A percentile compares a stretch with the other conserved stretches of the same genome.
Conservation (phyloP, 2,113 vertebrate genomes). For the Sialia sialis region DNA sequence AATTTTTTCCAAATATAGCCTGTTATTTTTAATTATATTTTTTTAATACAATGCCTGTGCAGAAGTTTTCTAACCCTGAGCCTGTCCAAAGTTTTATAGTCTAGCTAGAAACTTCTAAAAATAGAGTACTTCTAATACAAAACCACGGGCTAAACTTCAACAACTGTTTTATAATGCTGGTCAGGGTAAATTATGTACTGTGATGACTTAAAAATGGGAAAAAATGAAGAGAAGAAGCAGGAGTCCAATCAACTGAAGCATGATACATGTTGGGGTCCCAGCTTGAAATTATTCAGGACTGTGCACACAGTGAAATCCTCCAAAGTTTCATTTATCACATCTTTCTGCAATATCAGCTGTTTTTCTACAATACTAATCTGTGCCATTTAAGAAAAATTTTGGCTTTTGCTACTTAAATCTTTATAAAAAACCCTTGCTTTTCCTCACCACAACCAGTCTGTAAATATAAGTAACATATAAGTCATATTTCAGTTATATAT, state of each 20-base stretch:
- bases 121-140: neutral
- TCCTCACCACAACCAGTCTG: neutral
- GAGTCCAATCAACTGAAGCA: accelerated
- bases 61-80: neutral
- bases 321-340: neutral
- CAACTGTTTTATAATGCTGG: neutral
- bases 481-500: neutral
- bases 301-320: neutral
- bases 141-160: neutral
- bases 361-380: neutral
- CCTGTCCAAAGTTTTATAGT: neutral
- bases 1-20: neutral
- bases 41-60: neutral
- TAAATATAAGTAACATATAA: neutral
- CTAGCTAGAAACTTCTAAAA: neutral
- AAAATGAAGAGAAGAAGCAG: neutral
- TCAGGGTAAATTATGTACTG: neutral
- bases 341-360: neutral
- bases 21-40: neutral
- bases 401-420: neutral
- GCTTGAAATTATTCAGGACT: neutral
- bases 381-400: neutral
- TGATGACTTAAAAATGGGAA: neutral
- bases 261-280: neutral
- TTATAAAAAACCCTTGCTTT: neutral